Conservation (phyloP, 2,797 vertebrate genomes). For the Setipinna tenuifilis region DNA sequence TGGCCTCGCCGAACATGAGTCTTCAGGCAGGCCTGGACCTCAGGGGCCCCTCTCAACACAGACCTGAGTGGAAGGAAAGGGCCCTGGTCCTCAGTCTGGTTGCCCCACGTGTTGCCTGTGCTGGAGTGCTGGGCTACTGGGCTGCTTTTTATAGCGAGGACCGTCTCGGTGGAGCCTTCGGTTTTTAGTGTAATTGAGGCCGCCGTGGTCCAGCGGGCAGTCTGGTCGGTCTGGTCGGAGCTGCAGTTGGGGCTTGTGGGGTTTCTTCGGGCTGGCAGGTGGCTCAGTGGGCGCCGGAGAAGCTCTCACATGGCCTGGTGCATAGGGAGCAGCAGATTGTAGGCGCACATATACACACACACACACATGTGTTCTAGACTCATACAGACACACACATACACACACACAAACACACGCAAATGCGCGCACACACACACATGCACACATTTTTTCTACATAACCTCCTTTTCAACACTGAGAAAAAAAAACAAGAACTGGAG, state of each 20-base stretch:
- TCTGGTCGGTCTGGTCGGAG: slow-evolving; percentile 42
- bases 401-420: too few species aligned
- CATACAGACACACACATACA: not conserved
- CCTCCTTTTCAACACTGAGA: too few species aligned
- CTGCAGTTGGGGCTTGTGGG: slow-evolving; percentile 49
- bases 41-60: not conserved
- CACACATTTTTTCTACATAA: not conserved
- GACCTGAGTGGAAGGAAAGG: not conserved
- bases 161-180: slow-evolving; percentile 42
- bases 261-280: slow-evolving; percentile 60
- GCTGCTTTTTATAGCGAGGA: slow-evolving; percentile 28
- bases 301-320: slow-evolving; percentile 64
- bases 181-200: slow-evolving; percentile 14
- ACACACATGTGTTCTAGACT: not conserved
- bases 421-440: too few species aligned
- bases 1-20: not conserved
- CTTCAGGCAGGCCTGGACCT: not conserved
- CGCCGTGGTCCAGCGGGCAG: not conserved
- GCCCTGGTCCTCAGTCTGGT: not conserved
- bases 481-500: too few species aligned
- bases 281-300: slow-evolving; percentile 58
- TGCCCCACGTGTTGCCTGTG: not conserved
- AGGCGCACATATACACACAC: slow-evolving; percentile 31
- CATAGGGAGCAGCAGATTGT: slow-evolving; percentile 60
- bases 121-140: not conserved